Conservation (phyloP, 2,888 invertebrate genomes). For the Camponotus fellah region DNA sequence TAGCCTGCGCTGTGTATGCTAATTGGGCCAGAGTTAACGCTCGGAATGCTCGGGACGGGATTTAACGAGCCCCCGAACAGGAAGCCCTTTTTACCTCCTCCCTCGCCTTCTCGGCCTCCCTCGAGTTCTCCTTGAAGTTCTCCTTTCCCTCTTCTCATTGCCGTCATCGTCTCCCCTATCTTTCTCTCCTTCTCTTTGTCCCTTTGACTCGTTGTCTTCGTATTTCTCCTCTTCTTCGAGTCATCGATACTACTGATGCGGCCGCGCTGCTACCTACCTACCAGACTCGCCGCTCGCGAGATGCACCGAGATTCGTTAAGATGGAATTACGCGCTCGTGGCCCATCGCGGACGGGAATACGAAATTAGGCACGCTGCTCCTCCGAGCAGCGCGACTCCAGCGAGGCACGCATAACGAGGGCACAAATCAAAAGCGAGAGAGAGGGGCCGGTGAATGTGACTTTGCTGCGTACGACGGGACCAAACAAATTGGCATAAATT, state of each 20-base stretch:
- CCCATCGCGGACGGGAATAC: conserved; percentile 74
- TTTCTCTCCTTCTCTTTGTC: conserved; percentile 52
- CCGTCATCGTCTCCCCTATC: conserved; percentile 43
- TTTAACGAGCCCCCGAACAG: conserved; percentile 84
- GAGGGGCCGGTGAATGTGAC: conserved; percentile 66
- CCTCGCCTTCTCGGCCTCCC: conserved; percentile 53
- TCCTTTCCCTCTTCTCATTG: conserved; percentile 51
- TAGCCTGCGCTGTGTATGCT: conserved; percentile 83
- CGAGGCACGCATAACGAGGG: conserved; percentile 78
- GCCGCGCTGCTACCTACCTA: conserved; percentile 52
- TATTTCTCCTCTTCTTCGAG: conserved; percentile 42
- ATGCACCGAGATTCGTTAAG: conserved; percentile 78
- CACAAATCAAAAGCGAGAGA: conserved; percentile 81
- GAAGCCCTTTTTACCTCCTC: conserved; percentile 74
- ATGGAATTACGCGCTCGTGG: conserved; percentile 77
- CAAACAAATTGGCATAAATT: conserved; percentile 83
- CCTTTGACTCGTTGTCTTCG: conserved; percentile 17
- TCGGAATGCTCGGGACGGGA: conserved; percentile 78
- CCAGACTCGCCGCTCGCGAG: conserved; percentile 39
- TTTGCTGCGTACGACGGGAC: conserved; percentile 70
- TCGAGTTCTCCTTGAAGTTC: conserved; percentile 45
- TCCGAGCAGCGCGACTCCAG: conserved; percentile 48
- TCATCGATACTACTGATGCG: conserved; percentile 67
- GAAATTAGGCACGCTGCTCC: conserved; percentile 73
- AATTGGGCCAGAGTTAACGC: conserved; percentile 84